These are phyloP conservation scores for Sphecodes monilicornis DNA, from an alignment of 2,888 invertebrate species.

Conservation along the genomic window DNA sequence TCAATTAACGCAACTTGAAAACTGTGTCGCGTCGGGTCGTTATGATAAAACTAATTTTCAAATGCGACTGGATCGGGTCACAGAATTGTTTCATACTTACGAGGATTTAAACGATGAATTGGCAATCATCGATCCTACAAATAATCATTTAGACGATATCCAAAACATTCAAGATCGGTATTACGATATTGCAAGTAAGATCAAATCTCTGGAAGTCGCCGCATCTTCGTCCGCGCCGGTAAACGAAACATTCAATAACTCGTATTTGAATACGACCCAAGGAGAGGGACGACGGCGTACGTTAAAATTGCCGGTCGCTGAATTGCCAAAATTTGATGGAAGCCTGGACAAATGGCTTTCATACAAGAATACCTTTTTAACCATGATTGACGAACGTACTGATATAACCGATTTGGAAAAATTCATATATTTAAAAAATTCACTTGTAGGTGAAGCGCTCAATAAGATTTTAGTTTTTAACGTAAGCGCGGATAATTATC, in stretches of 20 bases:
- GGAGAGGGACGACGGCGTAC: background rate
- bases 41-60: background rate
- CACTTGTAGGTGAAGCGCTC: background rate
- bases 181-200: background rate
- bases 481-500: constrained; percentile 8
- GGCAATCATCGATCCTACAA: background rate
- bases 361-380: constrained; percentile 9
- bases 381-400: constrained; percentile 7
- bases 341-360: constrained; percentile 23
- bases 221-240: background rate
- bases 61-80: background rate
- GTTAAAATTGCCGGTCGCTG: background rate
- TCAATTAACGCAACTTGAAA: background rate
- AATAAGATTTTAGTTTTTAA: background rate
- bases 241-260: background rate
- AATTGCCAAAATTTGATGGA: constrained; percentile 11
- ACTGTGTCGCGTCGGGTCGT: background rate
- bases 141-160: background rate
- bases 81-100: background rate
- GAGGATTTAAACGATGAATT: constrained; percentile 23
- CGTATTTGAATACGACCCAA: background rate
- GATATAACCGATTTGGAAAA: constrained; percentile 26
- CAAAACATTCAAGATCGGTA: background rate
- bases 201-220: background rate
- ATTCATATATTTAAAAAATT: background rate